These are phyloP conservation scores for Ia io DNA, from an alignment of 2,113 vertebrate species.

Conservation along the genomic window DNA sequence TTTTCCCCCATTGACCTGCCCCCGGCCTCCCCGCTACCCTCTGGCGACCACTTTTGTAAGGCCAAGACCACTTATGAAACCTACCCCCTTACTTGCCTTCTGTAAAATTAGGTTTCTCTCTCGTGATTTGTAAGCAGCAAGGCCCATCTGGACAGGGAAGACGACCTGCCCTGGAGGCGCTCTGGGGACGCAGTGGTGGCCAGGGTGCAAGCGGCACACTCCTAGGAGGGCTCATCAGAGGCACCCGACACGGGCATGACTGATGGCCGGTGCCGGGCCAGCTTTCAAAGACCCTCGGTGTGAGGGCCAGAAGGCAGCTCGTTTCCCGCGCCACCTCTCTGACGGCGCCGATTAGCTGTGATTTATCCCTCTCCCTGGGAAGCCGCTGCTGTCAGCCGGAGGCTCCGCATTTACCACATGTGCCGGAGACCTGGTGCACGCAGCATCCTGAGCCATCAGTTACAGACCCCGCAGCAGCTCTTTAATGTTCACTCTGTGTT, in stretches of 20 bases:
- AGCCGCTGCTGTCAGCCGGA: background rate
- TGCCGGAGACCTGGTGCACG: background rate
- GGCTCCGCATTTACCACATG: background rate
- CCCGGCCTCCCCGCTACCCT: no score
- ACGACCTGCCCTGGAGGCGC: background rate
- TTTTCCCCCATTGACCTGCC: no score
- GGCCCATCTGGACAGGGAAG: background rate
- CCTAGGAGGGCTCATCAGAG: background rate
- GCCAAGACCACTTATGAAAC: background rate
- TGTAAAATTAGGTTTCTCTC: background rate
- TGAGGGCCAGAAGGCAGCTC: background rate
- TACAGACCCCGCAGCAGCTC: background rate
- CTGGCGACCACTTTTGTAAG: background rate
- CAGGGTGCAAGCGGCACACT: rapidly evolving
- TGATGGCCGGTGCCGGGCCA: background rate
- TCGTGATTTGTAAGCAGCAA: background rate
- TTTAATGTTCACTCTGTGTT: background rate
- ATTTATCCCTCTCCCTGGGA: background rate
- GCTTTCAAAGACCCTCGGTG: background rate
- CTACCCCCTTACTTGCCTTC: background rate
- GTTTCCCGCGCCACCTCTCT: rapidly evolving
- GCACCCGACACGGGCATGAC: rapidly evolving
- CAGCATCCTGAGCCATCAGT: background rate
- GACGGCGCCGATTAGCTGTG: background rate
- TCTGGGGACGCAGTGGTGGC: rapidly evolving